phyloP scores from a whole-genome alignment of 2,888 invertebrate genomes.

The Athrips mouffetella region DNA sequence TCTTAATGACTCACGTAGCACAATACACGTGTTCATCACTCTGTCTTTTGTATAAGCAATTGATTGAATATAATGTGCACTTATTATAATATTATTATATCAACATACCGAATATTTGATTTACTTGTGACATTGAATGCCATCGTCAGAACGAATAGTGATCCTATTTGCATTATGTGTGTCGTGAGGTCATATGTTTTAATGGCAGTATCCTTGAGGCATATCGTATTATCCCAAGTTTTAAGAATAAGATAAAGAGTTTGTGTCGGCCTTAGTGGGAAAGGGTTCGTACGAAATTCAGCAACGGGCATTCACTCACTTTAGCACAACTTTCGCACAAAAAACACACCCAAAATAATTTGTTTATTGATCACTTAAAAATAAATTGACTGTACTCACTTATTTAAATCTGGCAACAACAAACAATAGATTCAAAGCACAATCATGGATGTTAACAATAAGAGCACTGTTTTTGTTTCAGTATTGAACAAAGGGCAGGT shows the following conservation, averaged over 20 bases:
- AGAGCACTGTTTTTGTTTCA: slow-evolving; percentile 67
- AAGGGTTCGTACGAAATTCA: slow-evolving; percentile 1
- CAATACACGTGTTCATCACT: slow-evolving; percentile 70
- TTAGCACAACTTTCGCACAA: too few relatives aligned
- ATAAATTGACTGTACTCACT: neutral
- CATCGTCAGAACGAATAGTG: slow-evolving; percentile 6
- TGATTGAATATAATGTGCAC: slow-evolving; percentile 38
- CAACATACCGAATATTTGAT: slow-evolving; percentile 12
- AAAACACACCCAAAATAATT: too few relatives aligned
- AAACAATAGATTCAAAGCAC: neutral
- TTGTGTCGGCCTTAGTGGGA: slow-evolving; percentile 14
- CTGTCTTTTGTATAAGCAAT: slow-evolving; percentile 55
- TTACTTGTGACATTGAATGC: slow-evolving; percentile 15
- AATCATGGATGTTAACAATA: neutral
- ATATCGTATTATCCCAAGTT: neutral
- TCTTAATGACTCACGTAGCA: slow-evolving; percentile 74
- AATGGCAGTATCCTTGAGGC: too few relatives aligned
- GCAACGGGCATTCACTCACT: neutral
- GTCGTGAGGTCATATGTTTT: neutral
- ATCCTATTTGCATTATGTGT: slow-evolving; percentile 13
- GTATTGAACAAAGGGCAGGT: slow-evolving; percentile 98
- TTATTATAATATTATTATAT: slow-evolving; percentile 21
- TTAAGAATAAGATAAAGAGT: neutral
- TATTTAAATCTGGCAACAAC: neutral
- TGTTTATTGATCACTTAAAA: neutral